Evolutionary conservation across 2,888 invertebrate species (phyloP).

Genomic region (Amaurobius ferox): DNA sequence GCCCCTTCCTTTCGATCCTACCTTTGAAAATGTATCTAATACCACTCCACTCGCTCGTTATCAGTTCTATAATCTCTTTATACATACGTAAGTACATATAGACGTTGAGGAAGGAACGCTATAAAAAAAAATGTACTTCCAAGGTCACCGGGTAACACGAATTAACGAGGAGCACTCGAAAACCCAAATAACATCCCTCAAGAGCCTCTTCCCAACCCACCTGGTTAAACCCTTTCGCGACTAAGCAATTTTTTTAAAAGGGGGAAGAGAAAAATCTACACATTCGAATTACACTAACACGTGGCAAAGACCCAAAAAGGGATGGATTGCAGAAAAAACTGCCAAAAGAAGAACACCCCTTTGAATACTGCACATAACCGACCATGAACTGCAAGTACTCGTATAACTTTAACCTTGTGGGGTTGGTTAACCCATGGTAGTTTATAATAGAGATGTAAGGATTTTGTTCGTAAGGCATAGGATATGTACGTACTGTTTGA

Average conservation of each 20-base stretch:
- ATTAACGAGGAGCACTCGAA: not conserved
- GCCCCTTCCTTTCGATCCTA: too few relatives aligned
- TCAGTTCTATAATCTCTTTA: too few relatives aligned
- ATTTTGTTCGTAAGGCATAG: too few relatives aligned
- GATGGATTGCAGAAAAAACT: conserved; percentile 21
- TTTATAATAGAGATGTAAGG: too few relatives aligned
- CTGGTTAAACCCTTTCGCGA: conserved; percentile 1
- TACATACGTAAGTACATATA: too few relatives aligned
- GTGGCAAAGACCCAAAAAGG: conserved; percentile 58
- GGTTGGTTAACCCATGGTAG: too few relatives aligned
- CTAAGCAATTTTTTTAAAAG: not conserved
- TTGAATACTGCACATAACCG: conserved; percentile 42
- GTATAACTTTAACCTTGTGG: not conserved
- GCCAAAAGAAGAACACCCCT: conserved; percentile 1
- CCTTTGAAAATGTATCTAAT: too few relatives aligned
- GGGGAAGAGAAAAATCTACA: not conserved
- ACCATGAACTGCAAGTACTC: conserved; percentile 40
- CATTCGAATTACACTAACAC: conserved; percentile 19
- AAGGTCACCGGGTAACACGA: not conserved
- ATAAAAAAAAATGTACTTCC: not conserved
- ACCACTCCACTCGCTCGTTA: too few relatives aligned
- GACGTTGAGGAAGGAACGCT: too few relatives aligned
- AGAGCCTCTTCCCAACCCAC: conserved; percentile 6
- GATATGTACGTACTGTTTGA: too few relatives aligned
- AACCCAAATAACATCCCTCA: conserved; percentile 4